phyloP scores from a whole-genome alignment of 2,113 vertebrate genomes.

The Smithornis capensis region DNA sequence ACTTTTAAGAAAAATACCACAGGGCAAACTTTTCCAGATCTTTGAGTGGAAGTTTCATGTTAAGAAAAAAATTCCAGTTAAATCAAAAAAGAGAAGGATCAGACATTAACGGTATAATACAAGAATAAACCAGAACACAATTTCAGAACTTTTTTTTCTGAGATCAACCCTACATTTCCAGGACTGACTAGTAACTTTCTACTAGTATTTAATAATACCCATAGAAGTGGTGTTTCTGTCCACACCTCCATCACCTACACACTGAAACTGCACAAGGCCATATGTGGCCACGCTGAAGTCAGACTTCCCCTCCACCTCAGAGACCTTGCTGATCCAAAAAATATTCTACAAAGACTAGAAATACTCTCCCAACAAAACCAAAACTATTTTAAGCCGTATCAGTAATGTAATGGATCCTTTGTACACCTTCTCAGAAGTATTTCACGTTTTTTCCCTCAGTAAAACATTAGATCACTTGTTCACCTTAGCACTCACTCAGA shows the following conservation, averaged over 20 bases:
- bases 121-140: not conserved
- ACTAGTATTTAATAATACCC: not conserved
- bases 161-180: not conserved
- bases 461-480: not conserved
- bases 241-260: not conserved
- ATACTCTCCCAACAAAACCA: not conserved
- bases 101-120: not conserved
- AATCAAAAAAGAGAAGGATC: not conserved
- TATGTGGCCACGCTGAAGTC: not conserved
- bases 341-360: not conserved
- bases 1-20: not conserved
- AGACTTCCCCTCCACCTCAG: not conserved
- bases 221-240: not conserved
- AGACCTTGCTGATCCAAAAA: not conserved
- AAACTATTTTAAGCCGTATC: not conserved
- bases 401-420: not conserved
- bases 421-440: not conserved
- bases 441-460: not conserved
- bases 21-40: not conserved
- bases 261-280: not conserved
- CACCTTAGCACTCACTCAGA: not conserved
- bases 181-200: not conserved
- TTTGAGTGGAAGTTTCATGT: not conserved
- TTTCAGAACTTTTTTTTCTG: not conserved
- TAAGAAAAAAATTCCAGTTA: not conserved